These are phyloP conservation scores for Brachymystax lenok DNA, from an alignment of 2,797 vertebrate genomes.

Conservation along the genomic window DNA sequence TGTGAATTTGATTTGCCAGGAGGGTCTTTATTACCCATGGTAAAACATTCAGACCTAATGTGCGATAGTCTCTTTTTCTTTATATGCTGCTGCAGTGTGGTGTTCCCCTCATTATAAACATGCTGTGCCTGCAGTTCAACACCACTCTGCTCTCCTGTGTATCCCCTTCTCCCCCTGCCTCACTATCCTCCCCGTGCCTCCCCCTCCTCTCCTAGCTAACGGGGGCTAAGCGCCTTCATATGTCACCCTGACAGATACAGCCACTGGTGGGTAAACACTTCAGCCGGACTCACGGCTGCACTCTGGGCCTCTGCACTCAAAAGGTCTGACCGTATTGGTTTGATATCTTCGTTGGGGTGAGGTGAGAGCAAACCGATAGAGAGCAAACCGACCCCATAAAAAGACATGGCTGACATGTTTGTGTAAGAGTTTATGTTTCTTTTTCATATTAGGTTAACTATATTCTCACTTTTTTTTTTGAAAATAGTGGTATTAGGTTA, in stretches of 20 bases:
- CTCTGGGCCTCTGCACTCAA: constrained; percentile 26
- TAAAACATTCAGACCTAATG: constrained; percentile 77
- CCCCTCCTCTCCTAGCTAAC: constrained; percentile 38
- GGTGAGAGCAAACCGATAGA: background rate
- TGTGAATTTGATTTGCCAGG: constrained; percentile 71
- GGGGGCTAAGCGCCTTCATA: constrained; percentile 66
- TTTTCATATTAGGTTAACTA: background rate
- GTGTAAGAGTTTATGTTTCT: background rate
- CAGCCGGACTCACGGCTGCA: constrained; percentile 22
- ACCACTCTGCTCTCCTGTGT: constrained; percentile 45
- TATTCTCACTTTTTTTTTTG: background rate
- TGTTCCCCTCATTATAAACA: constrained; percentile 72
- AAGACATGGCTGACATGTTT: background rate
- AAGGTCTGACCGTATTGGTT: constrained; percentile 29
- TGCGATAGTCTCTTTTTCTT: constrained; percentile 54
- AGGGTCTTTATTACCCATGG: constrained; percentile 71
- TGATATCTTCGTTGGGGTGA: background rate
- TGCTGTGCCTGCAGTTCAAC: constrained; percentile 68
- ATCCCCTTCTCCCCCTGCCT: constrained; percentile 25
- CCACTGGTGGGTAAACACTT: constrained; percentile 62
- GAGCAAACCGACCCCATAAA: background rate
- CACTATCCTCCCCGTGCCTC: no score
- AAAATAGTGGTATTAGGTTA: background rate
- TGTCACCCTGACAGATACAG: constrained; percentile 65
- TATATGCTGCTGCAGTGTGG: constrained; percentile 66